phyloP scores from a whole-genome alignment of 2,888 invertebrate species.

The Eremobia ochroleuca region DNA sequence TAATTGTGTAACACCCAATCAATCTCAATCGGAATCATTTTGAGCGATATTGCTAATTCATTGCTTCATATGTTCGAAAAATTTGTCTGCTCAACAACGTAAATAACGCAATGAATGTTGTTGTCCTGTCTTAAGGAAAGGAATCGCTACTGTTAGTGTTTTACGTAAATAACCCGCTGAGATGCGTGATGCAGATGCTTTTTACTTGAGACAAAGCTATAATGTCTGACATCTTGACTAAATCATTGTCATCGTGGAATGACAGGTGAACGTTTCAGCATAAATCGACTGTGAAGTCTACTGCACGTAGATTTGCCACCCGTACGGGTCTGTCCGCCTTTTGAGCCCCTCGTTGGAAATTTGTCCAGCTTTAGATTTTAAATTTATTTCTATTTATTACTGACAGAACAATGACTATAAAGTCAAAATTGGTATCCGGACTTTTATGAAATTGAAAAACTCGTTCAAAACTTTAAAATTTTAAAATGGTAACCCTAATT shows the following conservation, averaged over 20 bases:
- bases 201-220: not conserved
- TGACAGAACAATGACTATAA: too few species aligned
- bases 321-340: not conserved
- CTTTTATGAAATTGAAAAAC: too few species aligned
- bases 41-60: too few species aligned
- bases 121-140: not conserved
- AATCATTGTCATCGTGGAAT: not conserved
- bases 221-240: not conserved
- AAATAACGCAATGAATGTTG: not conserved
- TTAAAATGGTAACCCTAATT: slow-evolving; percentile 2
- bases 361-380: too few species aligned
- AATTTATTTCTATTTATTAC: too few species aligned
- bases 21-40: too few species aligned
- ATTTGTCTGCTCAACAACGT: not conserved
- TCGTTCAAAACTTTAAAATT: not conserved
- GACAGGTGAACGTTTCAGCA: slow-evolving; percentile 20
- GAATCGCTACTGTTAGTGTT: not conserved
- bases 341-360: not conserved
- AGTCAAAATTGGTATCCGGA: not conserved
- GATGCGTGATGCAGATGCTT: too few species aligned
- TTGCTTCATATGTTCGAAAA: too few species aligned
- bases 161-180: not conserved
- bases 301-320: not conserved
- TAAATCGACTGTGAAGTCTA: slow-evolving; percentile 23
- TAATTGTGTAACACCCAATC: too few species aligned